These are phyloP conservation scores for Neostethus bicornis DNA, from an alignment of 2,797 vertebrate genomes.

Conservation along the genomic window DNA sequence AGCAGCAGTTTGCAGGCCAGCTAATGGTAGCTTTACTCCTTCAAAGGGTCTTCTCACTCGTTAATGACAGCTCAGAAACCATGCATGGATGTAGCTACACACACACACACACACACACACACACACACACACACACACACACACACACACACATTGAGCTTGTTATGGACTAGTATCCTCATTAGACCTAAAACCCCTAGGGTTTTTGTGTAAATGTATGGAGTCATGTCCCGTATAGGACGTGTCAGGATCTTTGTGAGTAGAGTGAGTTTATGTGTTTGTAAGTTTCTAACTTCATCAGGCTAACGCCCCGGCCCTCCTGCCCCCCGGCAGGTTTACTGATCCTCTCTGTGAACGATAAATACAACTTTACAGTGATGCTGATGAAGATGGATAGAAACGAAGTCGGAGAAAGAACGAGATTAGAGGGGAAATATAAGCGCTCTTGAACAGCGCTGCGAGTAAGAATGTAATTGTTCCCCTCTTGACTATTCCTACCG, in stretches of 20 bases:
- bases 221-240: conserved; percentile 55
- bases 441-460: conserved; percentile 57
- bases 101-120: too few relatives aligned
- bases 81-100: conserved; percentile 14
- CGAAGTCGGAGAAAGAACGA: conserved; percentile 42
- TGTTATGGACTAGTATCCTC: conserved; percentile 57
- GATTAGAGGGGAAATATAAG: conserved; percentile 63
- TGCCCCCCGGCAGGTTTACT: conserved; percentile 50
- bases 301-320: conserved; percentile 40
- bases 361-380: conserved; percentile 69
- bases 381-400: conserved; percentile 77
- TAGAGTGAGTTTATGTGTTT: conserved; percentile 16
- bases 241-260: conserved; percentile 38
- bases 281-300: conserved; percentile 58
- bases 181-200: conserved; percentile 58
- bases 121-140: too few relatives aligned
- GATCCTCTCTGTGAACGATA: conserved; percentile 74
- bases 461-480: conserved; percentile 75
- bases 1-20: conserved; percentile 36
- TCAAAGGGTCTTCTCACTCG: conserved; percentile 60
- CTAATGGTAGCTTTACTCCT: conserved; percentile 57
- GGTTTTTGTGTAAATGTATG: conserved; percentile 43
- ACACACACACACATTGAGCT: conserved; percentile 28
- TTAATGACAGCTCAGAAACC: conserved; percentile 39
- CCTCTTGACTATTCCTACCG: conserved; percentile 71